phyloP scores from a whole-genome alignment of 2,797 vertebrate species.

The Bradypus variegatus region DNA sequence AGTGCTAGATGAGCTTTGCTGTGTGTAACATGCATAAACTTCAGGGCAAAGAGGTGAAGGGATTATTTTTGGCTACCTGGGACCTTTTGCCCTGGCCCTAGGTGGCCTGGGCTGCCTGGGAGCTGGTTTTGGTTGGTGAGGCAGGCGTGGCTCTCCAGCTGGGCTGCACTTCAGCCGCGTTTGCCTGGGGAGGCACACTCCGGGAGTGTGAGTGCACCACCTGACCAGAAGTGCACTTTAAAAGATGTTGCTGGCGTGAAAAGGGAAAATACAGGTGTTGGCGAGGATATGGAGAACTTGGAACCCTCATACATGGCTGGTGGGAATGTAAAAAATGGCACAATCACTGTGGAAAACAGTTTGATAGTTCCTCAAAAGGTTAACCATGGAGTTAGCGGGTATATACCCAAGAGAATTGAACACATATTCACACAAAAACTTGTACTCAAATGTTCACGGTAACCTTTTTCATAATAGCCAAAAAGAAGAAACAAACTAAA shows the following conservation, averaged over 20 bases:
- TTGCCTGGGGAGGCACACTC: rapidly evolving
- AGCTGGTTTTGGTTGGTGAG: neutral
- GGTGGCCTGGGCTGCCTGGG: neutral
- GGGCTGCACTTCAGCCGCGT: too few species aligned
- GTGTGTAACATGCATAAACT: too few species aligned
- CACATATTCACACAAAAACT: neutral
- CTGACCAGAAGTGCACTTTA: neutral
- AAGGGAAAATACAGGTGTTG: too few species aligned
- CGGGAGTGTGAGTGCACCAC: neutral
- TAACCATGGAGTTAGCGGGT: neutral
- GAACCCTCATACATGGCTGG: rapidly evolving
- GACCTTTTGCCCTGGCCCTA: neutral
- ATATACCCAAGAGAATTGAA: neutral
- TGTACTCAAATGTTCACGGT: neutral
- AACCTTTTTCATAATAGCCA: too few species aligned
- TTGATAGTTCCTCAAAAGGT: neutral
- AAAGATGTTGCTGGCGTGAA: neutral
- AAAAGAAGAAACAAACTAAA: too few species aligned
- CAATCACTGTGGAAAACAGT: neutral
- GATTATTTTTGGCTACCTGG: neutral
- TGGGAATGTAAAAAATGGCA: neutral
- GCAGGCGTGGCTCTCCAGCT: neutral
- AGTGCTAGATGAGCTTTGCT: neutral
- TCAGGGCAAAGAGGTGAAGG: neutral
- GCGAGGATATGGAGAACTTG: neutral